Evolutionary conservation across 1,140 invertebrate species (phyloP).

Genomic region (Drosophila ogumai): DNA sequence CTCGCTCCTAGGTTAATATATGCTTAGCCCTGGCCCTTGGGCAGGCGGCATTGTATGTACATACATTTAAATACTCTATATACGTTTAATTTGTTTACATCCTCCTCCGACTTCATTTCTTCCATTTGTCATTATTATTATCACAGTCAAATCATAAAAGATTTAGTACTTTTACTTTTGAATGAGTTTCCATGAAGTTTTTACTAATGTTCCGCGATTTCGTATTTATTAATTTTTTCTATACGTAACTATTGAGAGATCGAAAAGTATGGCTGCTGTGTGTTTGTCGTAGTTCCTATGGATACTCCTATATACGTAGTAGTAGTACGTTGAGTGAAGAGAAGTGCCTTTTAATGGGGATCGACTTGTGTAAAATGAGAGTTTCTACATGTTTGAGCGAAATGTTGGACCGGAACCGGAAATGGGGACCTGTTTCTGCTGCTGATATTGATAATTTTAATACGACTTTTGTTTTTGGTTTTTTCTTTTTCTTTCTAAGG

Average conservation of each 20-base stretch:
- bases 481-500: constrained; percentile 56
- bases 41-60: constrained; percentile 53
- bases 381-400: constrained; percentile 51
- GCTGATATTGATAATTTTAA: constrained; percentile 38
- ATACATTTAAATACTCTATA: constrained; percentile 79
- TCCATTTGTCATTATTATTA: constrained; percentile 80
- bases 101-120: constrained; percentile 50
- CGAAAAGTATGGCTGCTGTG: constrained; percentile 36
- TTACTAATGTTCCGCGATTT: constrained; percentile 65
- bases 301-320: constrained; percentile 13
- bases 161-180: constrained; percentile 84
- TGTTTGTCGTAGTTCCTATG: constrained; percentile 26
- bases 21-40: constrained; percentile 33
- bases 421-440: constrained; percentile 16
- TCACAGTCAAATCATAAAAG: constrained; percentile 85
- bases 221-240: constrained; percentile 27
- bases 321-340: constrained; percentile 37
- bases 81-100: constrained; percentile 73
- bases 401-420: constrained; percentile 29
- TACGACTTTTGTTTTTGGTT: constrained; percentile 31
- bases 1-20: constrained; percentile 72
- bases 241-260: constrained; percentile 51
- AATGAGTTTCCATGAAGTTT: constrained; percentile 83
- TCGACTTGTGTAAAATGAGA: constrained; percentile 58
- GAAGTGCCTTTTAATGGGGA: constrained; percentile 17